Percentiles rank a stretch among this genome's conserved stretches.
Evolutionary conservation across 2,888 invertebrate genomes (phyloP).

Genomic region (Nasonovia ribisnigri): DNA sequence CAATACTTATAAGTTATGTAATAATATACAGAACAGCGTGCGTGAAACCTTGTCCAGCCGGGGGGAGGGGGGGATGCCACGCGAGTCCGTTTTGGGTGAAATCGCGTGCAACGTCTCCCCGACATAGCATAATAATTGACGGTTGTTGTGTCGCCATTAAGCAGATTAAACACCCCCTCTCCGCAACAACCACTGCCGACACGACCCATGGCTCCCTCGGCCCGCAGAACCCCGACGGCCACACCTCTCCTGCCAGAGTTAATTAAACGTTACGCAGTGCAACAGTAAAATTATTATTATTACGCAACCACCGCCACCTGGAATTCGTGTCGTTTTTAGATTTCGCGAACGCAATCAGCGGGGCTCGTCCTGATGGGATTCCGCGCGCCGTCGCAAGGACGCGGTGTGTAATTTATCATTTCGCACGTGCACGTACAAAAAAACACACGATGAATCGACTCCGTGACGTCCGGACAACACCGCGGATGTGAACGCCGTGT

Average conservation of each 20-base stretch:
- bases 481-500: background rate
- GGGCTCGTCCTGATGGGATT: background rate
- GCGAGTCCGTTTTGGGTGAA: constrained; percentile 36
- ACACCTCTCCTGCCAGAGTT: background rate
- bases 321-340: constrained; percentile 40
- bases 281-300: background rate
- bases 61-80: background rate
- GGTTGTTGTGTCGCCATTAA: constrained; percentile 58
- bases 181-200: background rate
- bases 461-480: background rate
- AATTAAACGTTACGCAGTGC: constrained; percentile 39
- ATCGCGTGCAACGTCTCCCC: constrained; percentile 55
- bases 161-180: constrained; percentile 46
- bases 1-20: background rate
- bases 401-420: constrained; percentile 7
- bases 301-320: background rate
- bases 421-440: background rate
- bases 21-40: background rate
- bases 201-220: background rate
- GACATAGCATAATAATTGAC: constrained; percentile 55
- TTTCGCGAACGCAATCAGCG: constrained; percentile 48
- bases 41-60: background rate
- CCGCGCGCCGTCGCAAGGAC: background rate
- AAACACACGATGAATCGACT: too few species aligned
- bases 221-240: background rate